Base-by-base conservation (phyloP, 2,888 invertebrate genomes). In the Vandiemenella viatica region DNA sequence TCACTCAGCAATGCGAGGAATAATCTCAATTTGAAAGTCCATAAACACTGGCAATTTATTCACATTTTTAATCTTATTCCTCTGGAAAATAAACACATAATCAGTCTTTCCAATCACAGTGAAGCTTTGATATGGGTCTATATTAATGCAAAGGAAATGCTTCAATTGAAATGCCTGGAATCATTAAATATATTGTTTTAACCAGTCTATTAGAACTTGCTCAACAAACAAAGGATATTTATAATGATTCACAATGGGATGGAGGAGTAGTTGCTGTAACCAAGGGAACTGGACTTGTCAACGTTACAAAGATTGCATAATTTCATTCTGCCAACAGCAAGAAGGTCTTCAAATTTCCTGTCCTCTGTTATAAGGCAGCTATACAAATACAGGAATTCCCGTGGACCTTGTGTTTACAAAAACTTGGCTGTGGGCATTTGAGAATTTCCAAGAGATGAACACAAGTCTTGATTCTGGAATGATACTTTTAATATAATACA, bases 101-200 rank as follows among this genome's bases (percentile, higher is more conserved):
- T 70, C 70, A 70, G 70, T 70, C 70, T 70, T 70, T 63, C 66
- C 65, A 69, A 70, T 70, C 70, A 70, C 70, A 70, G 70, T 68
- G 66, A 70, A 69, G 69, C 70, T 69, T 70, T 70, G 70, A 70
- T 70, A 70, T 70, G 69, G 54, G 52, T 52, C 45, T 50, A 52
- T 10, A 23, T 10, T 23, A 23, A 23, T 8, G 26, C 37, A 45
- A 16, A 37, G 38, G 37, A 49, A 46, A 49, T n/a, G 42, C 16
- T 17, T 43, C 41, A 46, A 23, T 6, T 8, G 26, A 10, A 10
- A 23, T 6, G 26, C n/a, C n/a, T n/a, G n/a, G n/a, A n/a, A n/a
- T n/a, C n/a, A n/a, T n/a, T n/a, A n/a, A 20, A 42, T 41, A 20
- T n/a, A 22, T 15, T 17, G 32, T 20, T 45, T 20, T 20, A 5